A percentile compares a stretch with the other conserved stretches of the same genome.
Conservation (phyloP, 2,113 vertebrate genomes). For the Nesogale talazaci region DNA sequence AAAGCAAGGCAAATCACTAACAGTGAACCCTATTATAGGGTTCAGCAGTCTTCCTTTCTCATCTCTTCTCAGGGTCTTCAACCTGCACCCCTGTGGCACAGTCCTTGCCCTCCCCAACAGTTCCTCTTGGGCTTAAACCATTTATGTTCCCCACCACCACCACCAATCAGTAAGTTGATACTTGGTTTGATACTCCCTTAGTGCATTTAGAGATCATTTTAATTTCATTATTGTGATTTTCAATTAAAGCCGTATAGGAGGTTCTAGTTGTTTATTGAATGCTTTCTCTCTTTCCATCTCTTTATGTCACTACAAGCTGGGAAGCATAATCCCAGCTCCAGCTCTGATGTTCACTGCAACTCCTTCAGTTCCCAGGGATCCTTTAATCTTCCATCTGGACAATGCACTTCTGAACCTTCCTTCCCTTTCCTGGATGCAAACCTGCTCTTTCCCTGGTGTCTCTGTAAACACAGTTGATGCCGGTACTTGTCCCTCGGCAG, state of each 20-base stretch:
- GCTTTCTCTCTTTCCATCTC: fast-evolving
- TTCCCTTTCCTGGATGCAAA: background rate
- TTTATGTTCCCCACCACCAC: background rate
- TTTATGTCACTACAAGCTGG: too few species aligned
- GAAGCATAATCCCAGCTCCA: background rate
- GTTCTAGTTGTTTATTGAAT: background rate
- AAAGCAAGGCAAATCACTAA: too few species aligned
- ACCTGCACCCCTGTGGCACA: fast-evolving
- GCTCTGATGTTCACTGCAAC: fast-evolving
- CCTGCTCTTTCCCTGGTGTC: background rate
- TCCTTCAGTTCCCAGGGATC: too few species aligned
- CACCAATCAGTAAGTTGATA: background rate
- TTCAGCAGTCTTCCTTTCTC: too few species aligned
- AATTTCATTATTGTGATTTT: background rate
- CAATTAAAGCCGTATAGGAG: too few species aligned
- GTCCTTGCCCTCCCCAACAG: background rate
- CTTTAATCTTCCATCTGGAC: background rate
- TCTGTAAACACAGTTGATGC: background rate
- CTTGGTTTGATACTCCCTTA: background rate
- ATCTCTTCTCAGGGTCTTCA: fast-evolving
- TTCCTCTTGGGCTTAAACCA: too few species aligned
- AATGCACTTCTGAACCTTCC: background rate
- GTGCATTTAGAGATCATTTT: background rate
- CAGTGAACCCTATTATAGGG: too few species aligned
- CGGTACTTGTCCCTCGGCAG: background rate